Evolutionary conservation across 2,888 invertebrate species (phyloP), one percentile per base, ranked within the genome.

Genomic region (Oxystoma pomonae): DNA sequence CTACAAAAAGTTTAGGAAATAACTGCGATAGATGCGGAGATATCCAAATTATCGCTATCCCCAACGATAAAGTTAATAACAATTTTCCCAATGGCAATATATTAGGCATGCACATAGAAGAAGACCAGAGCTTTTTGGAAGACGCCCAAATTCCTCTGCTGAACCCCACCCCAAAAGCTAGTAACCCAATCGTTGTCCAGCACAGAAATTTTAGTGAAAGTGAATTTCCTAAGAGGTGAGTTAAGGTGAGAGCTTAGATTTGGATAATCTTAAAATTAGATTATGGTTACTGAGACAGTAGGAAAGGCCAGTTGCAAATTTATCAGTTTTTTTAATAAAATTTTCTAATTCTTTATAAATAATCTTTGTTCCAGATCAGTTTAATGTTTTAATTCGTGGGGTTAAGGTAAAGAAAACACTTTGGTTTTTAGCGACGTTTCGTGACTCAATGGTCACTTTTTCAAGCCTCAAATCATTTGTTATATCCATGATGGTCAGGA

Each of bases 51-150:
- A 78, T 80, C 58, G 80, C 81, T 66, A 76, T 81, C 64, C 77
- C 79, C 2, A 79, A 80, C 60, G 80, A 80, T 63, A 82, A 81
- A 74, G 76, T 82, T 56, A 84, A 84, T 71, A 84, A 84, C 70
- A 83, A 83, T 75, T 82, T 83, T 71, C 82, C 84, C 0, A 85
- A 85, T 69, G 85, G 85, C 16, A 84, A 83, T 73, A 74, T 83
- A 55, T 72, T 82, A 63, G 76, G 78, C 58, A 73, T 79, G 57
- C 72, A 80, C 49, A 70, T 73, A 2, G 74, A 75, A 50, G 76
- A 77, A 58, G 72, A 72, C 51, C 71, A 73, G 18, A 73, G 73
- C 61, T 71, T 72, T 55, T 72, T 77, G 12, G 81, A 82, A 65
- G 82, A 80, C 59, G 67, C 63, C 5, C 65, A 67, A 51, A 80